Conservation (phyloP, 2,888 invertebrate genomes). For the Ophonus ardosiacus region DNA sequence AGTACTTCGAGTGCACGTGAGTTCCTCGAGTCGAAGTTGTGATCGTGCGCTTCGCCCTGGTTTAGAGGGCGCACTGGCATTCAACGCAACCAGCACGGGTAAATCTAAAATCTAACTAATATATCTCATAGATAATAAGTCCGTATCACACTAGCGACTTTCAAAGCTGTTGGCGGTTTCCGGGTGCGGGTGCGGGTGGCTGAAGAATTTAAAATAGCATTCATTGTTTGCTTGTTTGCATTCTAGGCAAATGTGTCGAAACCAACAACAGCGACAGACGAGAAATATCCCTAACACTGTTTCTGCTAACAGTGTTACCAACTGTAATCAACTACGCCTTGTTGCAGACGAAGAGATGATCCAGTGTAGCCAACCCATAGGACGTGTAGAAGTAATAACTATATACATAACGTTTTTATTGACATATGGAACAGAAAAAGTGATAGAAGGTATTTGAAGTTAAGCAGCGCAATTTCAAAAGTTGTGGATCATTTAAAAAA, state of each 20-base stretch:
- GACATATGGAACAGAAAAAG: background rate
- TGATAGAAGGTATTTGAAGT: background rate
- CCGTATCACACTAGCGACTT: no score
- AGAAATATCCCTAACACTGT: conserved; percentile 60
- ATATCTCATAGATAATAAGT: background rate
- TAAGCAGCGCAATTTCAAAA: background rate
- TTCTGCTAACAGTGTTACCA: conserved; percentile 65
- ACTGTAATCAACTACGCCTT: conserved; percentile 65
- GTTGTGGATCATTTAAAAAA: background rate
- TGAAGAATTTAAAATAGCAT: background rate
- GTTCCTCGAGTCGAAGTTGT: conserved; percentile 82
- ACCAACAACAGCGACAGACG: conserved; percentile 72
- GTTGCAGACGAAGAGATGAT: conserved; percentile 66
- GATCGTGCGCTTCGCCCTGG: conserved; percentile 78
- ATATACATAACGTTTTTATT: conserved; percentile 20
- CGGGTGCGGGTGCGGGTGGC: no score
- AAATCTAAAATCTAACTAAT: conserved; percentile 66
- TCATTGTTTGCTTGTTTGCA: conserved; percentile 7
- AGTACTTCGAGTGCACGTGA: conserved; percentile 76
- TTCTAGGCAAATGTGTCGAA: conserved; percentile 82
- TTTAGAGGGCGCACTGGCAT: conserved; percentile 80
- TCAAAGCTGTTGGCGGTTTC: no score
- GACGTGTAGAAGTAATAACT: conserved; percentile 9
- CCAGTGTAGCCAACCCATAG: background rate
- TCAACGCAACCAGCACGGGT: conserved; percentile 86